Evolutionary conservation across 2,113 vertebrate species (phyloP), one percentile per base, ranked within the genome.

Genomic region (Psophia crepitans): DNA sequence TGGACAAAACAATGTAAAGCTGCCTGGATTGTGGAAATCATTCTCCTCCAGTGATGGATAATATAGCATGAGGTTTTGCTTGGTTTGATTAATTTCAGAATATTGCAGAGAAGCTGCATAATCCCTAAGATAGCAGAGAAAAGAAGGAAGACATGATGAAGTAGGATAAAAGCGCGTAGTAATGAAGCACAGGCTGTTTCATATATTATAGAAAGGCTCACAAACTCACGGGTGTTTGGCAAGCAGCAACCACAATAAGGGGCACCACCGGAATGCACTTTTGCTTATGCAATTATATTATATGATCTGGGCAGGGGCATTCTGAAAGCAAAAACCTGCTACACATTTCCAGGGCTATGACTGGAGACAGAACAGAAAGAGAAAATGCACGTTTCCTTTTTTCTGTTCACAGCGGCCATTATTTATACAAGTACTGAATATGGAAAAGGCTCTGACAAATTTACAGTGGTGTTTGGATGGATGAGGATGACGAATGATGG

Each of bases 51-150:
- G 73, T 96, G 97, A 97, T 94, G 91, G 97, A 97, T 98, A 98
- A 98, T 97, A 98, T 91, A 97, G 97, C 97, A 96, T 87, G 97
- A 96, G 98, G 94, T 97, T 98, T 97, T 95, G 96, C 98, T 97
- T 96, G 97, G 97, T 98, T 98, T 98, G 98, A 98, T 98, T 98
- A 98, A 98, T 98, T 98, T 98, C 97, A 97, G 97, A 98, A 98
- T 98, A 98, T 98, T 98, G 95, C 97, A 57, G 96, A 95, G 97
- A 97, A 98, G 94, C 97, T 96, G 96, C 95, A 97, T 98, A 98
- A 98, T 98, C 98, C 98, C 97, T 97, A 71, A 97, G 97, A 98
- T 90, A 98, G 97, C 93, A 92, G 71, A 94, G 80, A 77, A 93
- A 91, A 96, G 96, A 70, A 93, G 85, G 96, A 93, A 95, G 96